Evolutionary conservation across 2,888 invertebrate genomes (phyloP).

Genomic region (Volucella inflata): DNA sequence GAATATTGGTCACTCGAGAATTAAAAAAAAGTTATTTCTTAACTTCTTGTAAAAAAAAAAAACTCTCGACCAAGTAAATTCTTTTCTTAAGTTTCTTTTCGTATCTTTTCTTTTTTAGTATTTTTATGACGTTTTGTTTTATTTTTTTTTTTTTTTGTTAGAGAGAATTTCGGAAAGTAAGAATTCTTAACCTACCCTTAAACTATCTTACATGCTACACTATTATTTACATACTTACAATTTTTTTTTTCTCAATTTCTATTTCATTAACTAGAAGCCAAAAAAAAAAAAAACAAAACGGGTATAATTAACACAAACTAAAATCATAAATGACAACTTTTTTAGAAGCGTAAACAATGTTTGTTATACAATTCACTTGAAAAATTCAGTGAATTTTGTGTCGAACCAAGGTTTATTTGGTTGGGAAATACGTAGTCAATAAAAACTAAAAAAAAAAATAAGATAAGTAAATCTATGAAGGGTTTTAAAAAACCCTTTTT

Average conservation of each 20-base stretch:
- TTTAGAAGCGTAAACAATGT: constrained; percentile 59
- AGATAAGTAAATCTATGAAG: background rate
- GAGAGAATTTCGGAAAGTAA: constrained; percentile 17
- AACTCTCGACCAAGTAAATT: constrained; percentile 42
- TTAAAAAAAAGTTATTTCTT: background rate
- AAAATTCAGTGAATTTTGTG: constrained; percentile 59
- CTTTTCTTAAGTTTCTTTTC: background rate
- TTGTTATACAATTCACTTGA: constrained; percentile 51
- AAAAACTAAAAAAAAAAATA: background rate
- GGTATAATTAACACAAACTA: constrained; percentile 32
- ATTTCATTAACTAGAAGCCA: constrained; percentile 43
- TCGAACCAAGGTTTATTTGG: background rate
- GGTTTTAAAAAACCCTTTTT: too few species aligned
- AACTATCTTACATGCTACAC: constrained; percentile 25
- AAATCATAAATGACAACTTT: constrained; percentile 30
- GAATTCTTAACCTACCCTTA: constrained; percentile 34
- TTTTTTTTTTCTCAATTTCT: constrained; percentile 44
- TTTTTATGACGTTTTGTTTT: constrained; percentile 25
- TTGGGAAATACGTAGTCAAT: background rate
- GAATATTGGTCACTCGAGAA: constrained; percentile 33
- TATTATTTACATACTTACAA: constrained; percentile 71
- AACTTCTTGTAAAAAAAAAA: background rate
- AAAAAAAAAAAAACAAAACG: constrained; percentile 38
- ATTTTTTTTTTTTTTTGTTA: constrained; percentile 5
- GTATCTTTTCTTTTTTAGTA: background rate